Base-by-base conservation (phyloP, 1,140 invertebrate genomes). In the Nephila pilipes region DNA sequence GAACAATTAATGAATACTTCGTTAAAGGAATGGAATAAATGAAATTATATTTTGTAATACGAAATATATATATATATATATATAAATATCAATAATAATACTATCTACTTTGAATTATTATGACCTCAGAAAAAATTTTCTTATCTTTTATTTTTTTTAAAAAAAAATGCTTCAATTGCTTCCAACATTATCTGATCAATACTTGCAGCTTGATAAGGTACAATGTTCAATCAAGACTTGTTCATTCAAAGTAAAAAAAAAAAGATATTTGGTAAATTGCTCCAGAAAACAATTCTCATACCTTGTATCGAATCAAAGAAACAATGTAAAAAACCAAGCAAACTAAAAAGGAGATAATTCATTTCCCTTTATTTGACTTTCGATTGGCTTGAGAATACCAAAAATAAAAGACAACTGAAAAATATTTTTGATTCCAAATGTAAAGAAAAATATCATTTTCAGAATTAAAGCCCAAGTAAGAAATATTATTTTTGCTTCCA, bases 351-450 rank as follows among this genome's bases (percentile, higher is more conserved):
- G 22, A 29, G 63, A n/a, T 29, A 29, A 65, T 65, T 65, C 63
- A 65, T 65, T 65, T 29, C n/a, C n/a, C 58, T 2, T 65, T 65
- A 65, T 65, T 65, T 65, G 63, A 65, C n/a, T 65, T 65, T 65
- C 4, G n/a, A 65, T 65, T 65, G 63, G 63, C 1, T 65, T 65
- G 12, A 65, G n/a, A 65, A 65, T 25, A 10, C n/a, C n/a, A 25
- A 25, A 25, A 65, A 29, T 65, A 65, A 65, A 65, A 65, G n/a
- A 25, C 22, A 6, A 22, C 10, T 29, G 25, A 12, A 25, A 25
- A 65, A 65, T 25, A 65, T 65, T 65, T 25, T n/a, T 25, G 0
- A 46, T 46, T 46, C 46, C 12, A 60, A 20, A 60, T 18, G 0
- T 16, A 5, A n/a, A 29, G 25, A 25, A 12, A 65, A 10, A 65